Percentiles rank a stretch among this genome's conserved stretches.
Conservation (phyloP, 2,797 vertebrate genomes). For the Notamacropus eugenii region DNA sequence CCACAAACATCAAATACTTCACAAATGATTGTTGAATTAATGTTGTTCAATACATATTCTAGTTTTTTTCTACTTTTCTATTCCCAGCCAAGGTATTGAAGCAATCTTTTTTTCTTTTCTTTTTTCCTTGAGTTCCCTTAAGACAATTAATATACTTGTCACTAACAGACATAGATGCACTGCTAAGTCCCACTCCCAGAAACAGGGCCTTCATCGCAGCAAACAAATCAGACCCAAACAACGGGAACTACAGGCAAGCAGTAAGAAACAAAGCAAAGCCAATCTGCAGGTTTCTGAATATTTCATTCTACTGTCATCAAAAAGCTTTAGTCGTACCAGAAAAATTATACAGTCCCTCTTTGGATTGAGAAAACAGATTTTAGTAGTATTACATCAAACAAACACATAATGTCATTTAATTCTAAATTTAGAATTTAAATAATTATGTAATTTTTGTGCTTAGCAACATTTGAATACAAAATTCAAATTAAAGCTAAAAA, state of each 20-base stretch:
- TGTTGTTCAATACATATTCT: background rate
- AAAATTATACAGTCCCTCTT: constrained; percentile 11
- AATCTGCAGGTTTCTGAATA: background rate
- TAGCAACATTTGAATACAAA: constrained; percentile 42
- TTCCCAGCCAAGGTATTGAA: background rate
- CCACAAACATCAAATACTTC: background rate
- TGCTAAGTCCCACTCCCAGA: background rate
- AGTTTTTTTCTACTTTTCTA: background rate
- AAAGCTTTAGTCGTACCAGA: background rate
- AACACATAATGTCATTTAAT: constrained; percentile 26
- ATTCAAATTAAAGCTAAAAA: constrained; percentile 34
- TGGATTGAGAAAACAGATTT: constrained; percentile 23
- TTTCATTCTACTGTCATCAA: background rate
- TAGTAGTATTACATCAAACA: background rate
- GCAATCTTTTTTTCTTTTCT: background rate
- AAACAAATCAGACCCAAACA: background rate
- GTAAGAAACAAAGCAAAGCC: background rate
- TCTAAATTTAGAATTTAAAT: background rate
- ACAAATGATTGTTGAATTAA: background rate
- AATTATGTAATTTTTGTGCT: background rate
- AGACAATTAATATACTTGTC: background rate
- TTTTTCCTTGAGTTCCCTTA: background rate
- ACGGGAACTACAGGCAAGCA: background rate
- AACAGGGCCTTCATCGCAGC: background rate
- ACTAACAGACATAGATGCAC: background rate